Percentiles rank a stretch among this genome's conserved stretches.
Evolutionary conservation across 2,888 invertebrate species (phyloP).

Genomic region (Lochmaea crataegi): DNA sequence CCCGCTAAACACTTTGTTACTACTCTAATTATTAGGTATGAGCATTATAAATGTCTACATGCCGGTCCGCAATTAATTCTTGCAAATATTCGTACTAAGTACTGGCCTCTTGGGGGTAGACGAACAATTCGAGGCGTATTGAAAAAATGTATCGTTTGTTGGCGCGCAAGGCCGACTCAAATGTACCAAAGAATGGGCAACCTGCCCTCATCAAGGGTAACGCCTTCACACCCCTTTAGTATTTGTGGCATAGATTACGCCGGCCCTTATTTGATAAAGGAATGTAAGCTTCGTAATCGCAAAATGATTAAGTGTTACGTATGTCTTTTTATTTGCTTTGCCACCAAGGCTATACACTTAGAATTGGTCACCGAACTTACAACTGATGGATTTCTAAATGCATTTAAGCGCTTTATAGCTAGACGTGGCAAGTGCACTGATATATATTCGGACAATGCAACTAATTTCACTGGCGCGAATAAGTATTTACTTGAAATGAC

Average conservation of each 20-base stretch:
- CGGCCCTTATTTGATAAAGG: conserved; percentile 49
- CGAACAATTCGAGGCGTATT: not conserved
- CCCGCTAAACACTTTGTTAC: conserved; percentile 11
- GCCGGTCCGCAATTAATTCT: conserved; percentile 5
- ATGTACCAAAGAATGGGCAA: not conserved
- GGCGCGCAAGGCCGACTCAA: not conserved
- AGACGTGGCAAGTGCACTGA: conserved; percentile 41
- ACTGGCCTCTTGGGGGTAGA: conserved; percentile 13
- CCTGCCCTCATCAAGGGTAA: conserved; percentile 6
- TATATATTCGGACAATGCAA: too few species aligned
- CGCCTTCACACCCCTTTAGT: conserved; percentile 40
- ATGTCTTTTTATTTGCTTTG: conserved; percentile 47
- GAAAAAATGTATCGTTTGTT: conserved; percentile 6
- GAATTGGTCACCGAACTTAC: conserved; percentile 41
- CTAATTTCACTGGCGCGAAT: too few species aligned
- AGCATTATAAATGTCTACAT: conserved; percentile 17
- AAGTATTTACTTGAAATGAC: too few species aligned
- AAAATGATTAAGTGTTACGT: conserved; percentile 45
- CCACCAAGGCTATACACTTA: conserved; percentile 44
- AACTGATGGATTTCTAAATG: conserved; percentile 38
- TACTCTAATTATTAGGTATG: not conserved
- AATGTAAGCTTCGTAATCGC: conserved; percentile 38
- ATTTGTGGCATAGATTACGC: conserved; percentile 49
- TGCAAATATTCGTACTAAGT: conserved; percentile 3
- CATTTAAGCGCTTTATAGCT: conserved; percentile 43